Percentiles rank a stretch among this genome's conserved stretches.
These are phyloP conservation scores for Austrolebias charrua DNA, from an alignment of 2,797 vertebrate genomes.

Conservation along the genomic window DNA sequence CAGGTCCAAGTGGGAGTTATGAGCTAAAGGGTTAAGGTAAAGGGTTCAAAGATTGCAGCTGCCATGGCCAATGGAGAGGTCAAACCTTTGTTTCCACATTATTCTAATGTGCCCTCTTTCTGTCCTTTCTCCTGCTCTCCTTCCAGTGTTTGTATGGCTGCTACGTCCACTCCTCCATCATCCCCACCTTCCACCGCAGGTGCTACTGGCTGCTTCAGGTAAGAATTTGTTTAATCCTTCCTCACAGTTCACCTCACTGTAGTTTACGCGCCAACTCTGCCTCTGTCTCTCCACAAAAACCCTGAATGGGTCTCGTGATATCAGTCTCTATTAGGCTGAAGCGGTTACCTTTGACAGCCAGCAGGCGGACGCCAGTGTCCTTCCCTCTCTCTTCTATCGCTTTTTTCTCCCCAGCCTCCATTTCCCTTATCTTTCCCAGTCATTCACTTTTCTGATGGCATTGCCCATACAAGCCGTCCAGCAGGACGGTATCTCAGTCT, in stretches of 20 bases:
- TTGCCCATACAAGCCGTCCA: constrained; percentile 67
- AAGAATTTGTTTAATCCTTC: constrained; percentile 54
- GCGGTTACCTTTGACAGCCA: constrained; percentile 67
- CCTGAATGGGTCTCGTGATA: constrained; percentile 60
- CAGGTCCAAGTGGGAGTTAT: constrained; percentile 46
- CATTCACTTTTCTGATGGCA: constrained; percentile 73
- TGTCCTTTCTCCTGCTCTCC: constrained; percentile 34
- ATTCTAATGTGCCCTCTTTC: constrained; percentile 38
- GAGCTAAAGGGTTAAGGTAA: constrained; percentile 21
- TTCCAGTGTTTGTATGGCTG: constrained; percentile 97
- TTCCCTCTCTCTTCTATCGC: constrained; percentile 29
- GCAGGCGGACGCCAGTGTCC: constrained; percentile 66
- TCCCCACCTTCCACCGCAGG: constrained; percentile 98
- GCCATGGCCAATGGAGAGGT: constrained; percentile 42
- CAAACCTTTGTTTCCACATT: constrained; percentile 31
- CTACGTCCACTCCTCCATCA: constrained; percentile 99
- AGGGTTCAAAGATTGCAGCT: constrained; percentile 55
- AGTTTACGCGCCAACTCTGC: constrained; percentile 39
- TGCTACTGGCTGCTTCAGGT: constrained; percentile 87
- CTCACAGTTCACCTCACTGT: constrained; percentile 30
- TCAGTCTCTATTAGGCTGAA: constrained; percentile 66
- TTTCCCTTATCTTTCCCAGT: constrained; percentile 73
- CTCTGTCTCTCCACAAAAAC: constrained; percentile 30
- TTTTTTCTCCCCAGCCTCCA: constrained; percentile 53
- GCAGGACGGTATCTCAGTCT: constrained; percentile 68